phyloP scores from a whole-genome alignment of 2,888 invertebrate species.

The Fragum whitleyi region DNA sequence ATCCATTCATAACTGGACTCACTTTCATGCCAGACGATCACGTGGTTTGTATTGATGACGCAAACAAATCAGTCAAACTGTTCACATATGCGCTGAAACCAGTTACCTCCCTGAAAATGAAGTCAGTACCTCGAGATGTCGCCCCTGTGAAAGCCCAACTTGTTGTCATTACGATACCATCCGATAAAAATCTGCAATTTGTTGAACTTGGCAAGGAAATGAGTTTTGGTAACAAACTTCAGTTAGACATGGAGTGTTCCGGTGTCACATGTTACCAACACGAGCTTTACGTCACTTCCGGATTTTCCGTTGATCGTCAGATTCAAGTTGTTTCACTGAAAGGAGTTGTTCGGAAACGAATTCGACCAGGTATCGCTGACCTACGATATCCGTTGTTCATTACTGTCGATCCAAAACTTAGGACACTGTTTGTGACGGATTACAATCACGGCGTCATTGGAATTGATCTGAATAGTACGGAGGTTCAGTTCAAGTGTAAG shows the following conservation, averaged over 20 bases:
- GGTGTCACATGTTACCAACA: conserved; percentile 58
- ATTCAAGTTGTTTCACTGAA: conserved; percentile 52
- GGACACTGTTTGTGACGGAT: conserved; percentile 59
- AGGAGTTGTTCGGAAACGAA: conserved; percentile 49
- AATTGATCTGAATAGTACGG: conserved; percentile 43
- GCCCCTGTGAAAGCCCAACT: conserved; percentile 33
- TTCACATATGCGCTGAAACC: conserved; percentile 45
- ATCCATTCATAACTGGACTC: conserved; percentile 57
- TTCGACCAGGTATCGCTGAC: conserved; percentile 60
- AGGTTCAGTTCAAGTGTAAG: conserved; percentile 62
- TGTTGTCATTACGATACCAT: conserved; percentile 54
- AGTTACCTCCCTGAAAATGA: conserved; percentile 30
- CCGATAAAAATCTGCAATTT: conserved; percentile 55
- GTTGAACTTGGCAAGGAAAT: conserved; percentile 47
- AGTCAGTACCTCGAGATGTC: conserved; percentile 55
- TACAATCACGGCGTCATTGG: conserved; percentile 65
- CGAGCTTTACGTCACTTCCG: conserved; percentile 62
- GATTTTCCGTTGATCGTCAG: conserved; percentile 58
- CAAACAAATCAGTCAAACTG: conserved; percentile 55
- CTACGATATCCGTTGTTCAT: conserved; percentile 60
- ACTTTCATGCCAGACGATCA: conserved; percentile 61
- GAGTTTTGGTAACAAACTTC: conserved; percentile 43
- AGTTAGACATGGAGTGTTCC: conserved; percentile 59
- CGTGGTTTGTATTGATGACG: conserved; percentile 54
- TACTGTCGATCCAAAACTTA: conserved; percentile 46